A percentile compares a stretch with the other conserved stretches of the same genome.
Conservation (phyloP, 2,888 invertebrate species). For the Chrysomela aeneicollis region DNA sequence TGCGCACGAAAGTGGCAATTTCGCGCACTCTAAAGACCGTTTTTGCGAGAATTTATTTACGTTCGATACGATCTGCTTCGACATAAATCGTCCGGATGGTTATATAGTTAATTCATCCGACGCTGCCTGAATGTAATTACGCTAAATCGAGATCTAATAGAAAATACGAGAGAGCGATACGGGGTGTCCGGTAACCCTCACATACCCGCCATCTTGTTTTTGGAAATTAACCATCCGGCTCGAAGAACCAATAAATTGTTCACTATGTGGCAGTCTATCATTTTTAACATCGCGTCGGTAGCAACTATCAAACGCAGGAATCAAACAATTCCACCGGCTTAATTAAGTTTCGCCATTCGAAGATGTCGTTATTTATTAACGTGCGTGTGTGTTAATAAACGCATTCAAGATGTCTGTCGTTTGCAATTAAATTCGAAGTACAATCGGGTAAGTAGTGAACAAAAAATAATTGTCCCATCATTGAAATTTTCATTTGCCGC, state of each 20-base stretch:
- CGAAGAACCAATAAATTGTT: too few relatives aligned
- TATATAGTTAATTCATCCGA: constrained; percentile 22
- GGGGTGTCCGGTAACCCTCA: too few relatives aligned
- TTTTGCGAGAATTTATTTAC: constrained; percentile 25
- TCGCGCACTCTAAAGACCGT: constrained; percentile 16
- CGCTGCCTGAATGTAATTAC: constrained; percentile 6
- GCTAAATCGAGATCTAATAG: constrained; percentile 7
- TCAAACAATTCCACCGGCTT: not conserved
- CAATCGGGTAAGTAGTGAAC: not conserved
- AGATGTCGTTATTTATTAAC: constrained; percentile 14
- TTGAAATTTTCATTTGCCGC: constrained; percentile 4
- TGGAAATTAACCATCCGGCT: too few relatives aligned
- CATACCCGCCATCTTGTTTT: too few relatives aligned
- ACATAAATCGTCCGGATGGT: constrained; percentile 26
- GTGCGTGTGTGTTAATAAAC: constrained; percentile 5
- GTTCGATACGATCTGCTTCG: constrained; percentile 28
- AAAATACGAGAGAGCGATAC: not conserved
- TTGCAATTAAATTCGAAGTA: constrained; percentile 1
- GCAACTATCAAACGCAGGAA: constrained; percentile 2
- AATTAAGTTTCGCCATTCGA: constrained; percentile 11
- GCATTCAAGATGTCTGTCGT: constrained; percentile 19
- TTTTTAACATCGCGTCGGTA: too few relatives aligned
- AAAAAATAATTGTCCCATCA: too few relatives aligned
- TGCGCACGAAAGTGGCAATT: constrained; percentile 24
- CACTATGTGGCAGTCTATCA: not conserved